Evolutionary conservation across 2,797 vertebrate species (phyloP), one percentile per base, ranked within the genome.

Genomic region (Characodon lateralis): DNA sequence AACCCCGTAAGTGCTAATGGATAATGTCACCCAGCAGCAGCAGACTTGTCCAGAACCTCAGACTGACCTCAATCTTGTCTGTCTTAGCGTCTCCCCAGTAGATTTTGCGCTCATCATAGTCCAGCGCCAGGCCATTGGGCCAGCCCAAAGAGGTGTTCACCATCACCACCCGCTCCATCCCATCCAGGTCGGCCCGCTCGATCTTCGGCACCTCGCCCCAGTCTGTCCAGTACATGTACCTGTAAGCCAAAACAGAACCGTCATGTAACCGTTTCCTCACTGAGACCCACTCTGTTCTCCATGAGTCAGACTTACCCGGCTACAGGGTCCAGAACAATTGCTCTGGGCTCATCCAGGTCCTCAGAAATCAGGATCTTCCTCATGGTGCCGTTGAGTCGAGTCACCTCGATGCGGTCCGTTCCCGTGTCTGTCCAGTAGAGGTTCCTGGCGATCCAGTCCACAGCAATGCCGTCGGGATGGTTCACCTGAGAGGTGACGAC

Each of bases 81-180:
- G 97, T 99, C 95, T 98, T 99, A 84, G 98, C 98, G 87, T 99
- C 98, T 51, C 98, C 98, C 98, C 98, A 99, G 95, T 99, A 99
- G 89, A 99, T 96, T 76, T 96, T 97, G 77, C 92, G 94, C 81
- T 99, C 97, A 0, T 91, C 85, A 73, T 99, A 99, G 95, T 99
- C 98, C 79, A 99, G 87, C 0, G 98, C 97, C 78, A 99, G 93
- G 8, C 98, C 98, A 71, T 99, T 99, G 77, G 98, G 98, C 98
- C 98, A 99, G 18, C 98, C 98, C 79, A 99, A 95, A 0, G 98
- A 98, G 0, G 97, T 98, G 89, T 99, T 99, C 82, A 99, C 98
- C 94, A 99, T 90, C 61, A 99, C 96, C 70, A 96, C 85, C 10
- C 98, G 95, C 89, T 99, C 98, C 48, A 95, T 95, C 18, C 98